Evolutionary conservation across 2,888 invertebrate species (phyloP).

Genomic region (Cheilosia impressa): DNA sequence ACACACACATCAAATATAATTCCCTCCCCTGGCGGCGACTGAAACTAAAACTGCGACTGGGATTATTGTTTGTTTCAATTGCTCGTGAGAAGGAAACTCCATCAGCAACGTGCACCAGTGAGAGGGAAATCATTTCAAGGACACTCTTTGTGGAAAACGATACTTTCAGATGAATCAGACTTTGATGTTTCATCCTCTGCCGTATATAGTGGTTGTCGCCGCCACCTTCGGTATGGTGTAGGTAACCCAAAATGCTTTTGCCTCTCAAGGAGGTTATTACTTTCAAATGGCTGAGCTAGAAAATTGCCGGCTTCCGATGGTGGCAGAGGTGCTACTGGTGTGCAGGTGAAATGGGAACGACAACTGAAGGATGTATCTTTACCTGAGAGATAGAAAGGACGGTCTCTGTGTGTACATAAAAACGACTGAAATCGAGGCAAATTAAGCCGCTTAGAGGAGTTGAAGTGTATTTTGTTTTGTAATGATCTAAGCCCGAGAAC

Average conservation of each 20-base stretch:
- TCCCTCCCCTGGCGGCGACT: background rate
- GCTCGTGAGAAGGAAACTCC: background rate
- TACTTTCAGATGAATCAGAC: conserved; percentile 65
- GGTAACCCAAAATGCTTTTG: conserved; percentile 21
- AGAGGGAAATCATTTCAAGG: conserved; percentile 55
- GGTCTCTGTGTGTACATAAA: conserved; percentile 32
- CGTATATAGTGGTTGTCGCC: conserved; percentile 3
- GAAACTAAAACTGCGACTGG: conserved; percentile 19
- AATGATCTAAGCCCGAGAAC: conserved; percentile 47
- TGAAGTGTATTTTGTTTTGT: conserved; percentile 35
- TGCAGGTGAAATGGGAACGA: conserved; percentile 61
- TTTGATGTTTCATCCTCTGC: conserved; percentile 56
- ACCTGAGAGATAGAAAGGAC: background rate
- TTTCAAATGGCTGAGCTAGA: conserved; percentile 68
- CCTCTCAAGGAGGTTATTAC: conserved; percentile 52
- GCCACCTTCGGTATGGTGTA: conserved; percentile 28
- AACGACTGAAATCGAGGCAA: conserved; percentile 35
- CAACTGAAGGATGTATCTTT: conserved; percentile 41
- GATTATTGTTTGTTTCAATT: conserved; percentile 54
- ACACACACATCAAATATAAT: conserved; percentile 18
- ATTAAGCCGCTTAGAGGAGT: conserved; percentile 52
- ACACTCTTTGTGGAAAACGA: conserved; percentile 45
- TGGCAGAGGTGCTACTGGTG: conserved; percentile 34
- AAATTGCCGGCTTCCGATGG: conserved; percentile 66
- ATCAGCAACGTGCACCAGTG: background rate